Evolutionary conservation across 2,888 invertebrate genomes (phyloP).

Genomic region (Ochropacha duplaris): DNA sequence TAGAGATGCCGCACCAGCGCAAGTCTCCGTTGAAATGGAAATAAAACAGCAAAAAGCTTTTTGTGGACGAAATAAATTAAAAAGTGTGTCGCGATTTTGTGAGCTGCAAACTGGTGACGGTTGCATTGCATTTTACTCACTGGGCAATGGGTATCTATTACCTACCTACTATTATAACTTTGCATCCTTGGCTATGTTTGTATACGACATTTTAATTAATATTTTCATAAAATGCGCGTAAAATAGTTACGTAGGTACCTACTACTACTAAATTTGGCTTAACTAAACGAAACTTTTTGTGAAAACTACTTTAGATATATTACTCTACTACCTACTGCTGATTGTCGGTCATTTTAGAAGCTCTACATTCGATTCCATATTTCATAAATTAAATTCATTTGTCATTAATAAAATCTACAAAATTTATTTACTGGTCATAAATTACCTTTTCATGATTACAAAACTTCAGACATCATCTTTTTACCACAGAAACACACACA

Average conservation of each 20-base stretch:
- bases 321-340: too few relatives aligned
- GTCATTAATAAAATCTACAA: too few relatives aligned
- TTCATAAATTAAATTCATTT: too few relatives aligned
- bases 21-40: constrained; percentile 82
- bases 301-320: too few relatives aligned
- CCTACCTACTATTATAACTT: constrained; percentile 50
- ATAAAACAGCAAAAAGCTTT: constrained; percentile 79
- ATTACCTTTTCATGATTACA: constrained; percentile 17
- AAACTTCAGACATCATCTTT: constrained; percentile 31
- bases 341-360: too few relatives aligned
- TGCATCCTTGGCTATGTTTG: neutral
- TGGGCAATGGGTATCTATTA: constrained; percentile 31
- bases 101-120: constrained; percentile 50
- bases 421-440: too few relatives aligned
- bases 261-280: too few relatives aligned
- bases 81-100: constrained; percentile 79
- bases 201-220: neutral
- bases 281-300: too few relatives aligned
- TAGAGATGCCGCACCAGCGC: constrained; percentile 82
- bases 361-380: too few relatives aligned
- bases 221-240: too few relatives aligned
- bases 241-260: too few relatives aligned
- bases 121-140: constrained; percentile 30
- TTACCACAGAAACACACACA: neutral
- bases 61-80: constrained; percentile 83